Base-by-base conservation (phyloP, 2,797 vertebrate species). In the Artibeus jamaicensis region DNA sequence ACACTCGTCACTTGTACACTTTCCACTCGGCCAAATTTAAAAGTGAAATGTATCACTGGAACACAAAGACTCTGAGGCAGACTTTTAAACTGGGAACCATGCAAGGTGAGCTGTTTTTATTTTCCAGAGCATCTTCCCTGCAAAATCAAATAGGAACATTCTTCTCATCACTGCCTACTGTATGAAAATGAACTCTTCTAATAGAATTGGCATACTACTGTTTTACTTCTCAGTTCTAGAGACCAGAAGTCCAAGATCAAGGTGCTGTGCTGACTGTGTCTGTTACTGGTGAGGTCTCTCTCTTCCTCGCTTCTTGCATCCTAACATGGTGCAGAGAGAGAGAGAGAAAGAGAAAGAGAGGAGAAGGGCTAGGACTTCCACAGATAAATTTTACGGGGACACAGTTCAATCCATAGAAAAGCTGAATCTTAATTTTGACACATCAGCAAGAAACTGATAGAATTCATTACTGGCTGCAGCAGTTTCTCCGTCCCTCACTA, bases 11-110 rank as follows among this genome's bases (percentile, higher is more conserved):
- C 46, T 97, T 57, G 65, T 57, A 83, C 37, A 53, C 73, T 94
- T 90, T 91, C 81, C 73, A 65, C 62, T 76, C 48, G 91, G 65
- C 57, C 77, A 94, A 79, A 79, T 94, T 90, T 94, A 67, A 88
- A 87, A 95, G 39, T 44, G 78, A 97, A 96, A 96, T 83, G 46
- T 73, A 55, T 86, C 92, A 88, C 5, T 92, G 65, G 46, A 85
- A 11, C n/a, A 29, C 90, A 93, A 90, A 87, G 34, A 70, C 50
- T 97, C 50, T 77, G 77, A 96, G 68, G 92, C 89, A 97, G 57
- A 93, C 71, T 95, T 93, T 86, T 70, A 88, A 94, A 77, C 24
- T 37, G 62, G 57, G 39, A 79, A 42, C 32, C 37, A 21, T 39
- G 88, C 78, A 77, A 84, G 29, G 34, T 68, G 74, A 97, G 19